These are phyloP conservation scores for Tyrophagus putrescentiae DNA, from an alignment of 1,140 invertebrate genomes.

Conservation along the genomic window DNA sequence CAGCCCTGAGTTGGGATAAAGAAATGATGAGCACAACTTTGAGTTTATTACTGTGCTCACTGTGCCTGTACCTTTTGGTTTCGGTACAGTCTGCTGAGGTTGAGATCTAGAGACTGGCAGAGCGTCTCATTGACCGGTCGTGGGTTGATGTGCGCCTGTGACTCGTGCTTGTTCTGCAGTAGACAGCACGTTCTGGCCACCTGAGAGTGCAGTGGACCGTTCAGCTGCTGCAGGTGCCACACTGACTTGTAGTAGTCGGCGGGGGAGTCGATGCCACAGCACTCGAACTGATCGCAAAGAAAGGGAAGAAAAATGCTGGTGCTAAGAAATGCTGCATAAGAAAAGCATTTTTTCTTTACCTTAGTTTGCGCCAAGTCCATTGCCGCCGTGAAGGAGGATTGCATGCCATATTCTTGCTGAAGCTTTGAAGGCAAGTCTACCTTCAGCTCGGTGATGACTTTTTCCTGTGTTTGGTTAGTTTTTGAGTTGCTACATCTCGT, in stretches of 20 bases:
- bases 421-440: slow-evolving; percentile 49
- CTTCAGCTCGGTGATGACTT: slow-evolving; percentile 52
- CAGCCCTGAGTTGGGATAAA: slow-evolving; percentile 44
- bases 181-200: slow-evolving; percentile 63
- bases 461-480: too few species aligned
- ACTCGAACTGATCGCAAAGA: slow-evolving; percentile 45
- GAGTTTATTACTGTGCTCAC: slow-evolving; percentile 5
- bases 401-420: slow-evolving; percentile 56
- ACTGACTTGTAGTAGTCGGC: slow-evolving; percentile 63
- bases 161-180: slow-evolving; percentile 44
- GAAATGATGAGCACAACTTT: not conserved
- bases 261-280: slow-evolving; percentile 61
- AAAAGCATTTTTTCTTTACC: slow-evolving; percentile 34
- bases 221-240: slow-evolving; percentile 38
- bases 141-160: slow-evolving; percentile 54
- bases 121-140: slow-evolving; percentile 48
- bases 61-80: slow-evolving; percentile 20
- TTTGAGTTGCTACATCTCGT: too few species aligned
- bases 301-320: not conserved
- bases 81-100: slow-evolving; percentile 15
- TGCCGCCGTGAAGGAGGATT: slow-evolving; percentile 57
- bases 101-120: slow-evolving; percentile 50
- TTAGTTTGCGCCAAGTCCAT: slow-evolving; percentile 54
- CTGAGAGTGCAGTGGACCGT: slow-evolving; percentile 29
- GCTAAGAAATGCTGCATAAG: slow-evolving; percentile 10